Evolutionary conservation across 2,888 invertebrate species (phyloP), one percentile per base, ranked within the genome.

Genomic region (Ypsolopha sequella): DNA sequence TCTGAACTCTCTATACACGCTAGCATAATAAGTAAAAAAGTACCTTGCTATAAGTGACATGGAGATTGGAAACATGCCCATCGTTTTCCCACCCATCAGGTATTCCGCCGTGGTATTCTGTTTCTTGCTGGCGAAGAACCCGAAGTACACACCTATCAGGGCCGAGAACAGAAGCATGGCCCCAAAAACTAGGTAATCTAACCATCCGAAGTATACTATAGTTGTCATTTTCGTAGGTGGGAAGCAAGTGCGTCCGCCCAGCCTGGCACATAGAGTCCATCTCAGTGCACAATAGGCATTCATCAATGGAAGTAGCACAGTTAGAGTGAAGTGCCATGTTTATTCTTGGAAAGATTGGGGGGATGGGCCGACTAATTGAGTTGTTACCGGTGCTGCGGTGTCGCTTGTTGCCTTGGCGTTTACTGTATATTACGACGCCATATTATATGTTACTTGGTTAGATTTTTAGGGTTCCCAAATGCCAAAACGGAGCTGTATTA

Each of bases 11-110:
- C 24, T 2, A 24, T 4, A 24, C 24, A 24, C 24, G 24, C 24
- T 24, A 24, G 24, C 24, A 24, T 24, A 24, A 24, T 24, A 24
- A 24, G 24, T 24, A 24, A 43, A 6, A 11, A n/a, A 62, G 76
- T 88, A 92, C 92, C 92, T 92, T 62, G 93, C 92, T 58, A 93
- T 91, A 53, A 93, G 76, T 10, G 92, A 93, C 91, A 93, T 92
- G 50, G 93, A 92, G 65, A 93, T 92, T 0, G 93, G 93, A 60
- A 93, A 91, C 60, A 93, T 90, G n/a, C 92, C 91, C 92, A 93
- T 92, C 8, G 89, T 91, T 65, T 92, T 92, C 24, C 93, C 92
- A 6, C 93, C 93, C 87, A 93, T 90, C 52, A 93, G 82, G 61
- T 93, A 93, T 62, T 93, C 92, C 14, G 88, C 74, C 0, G 92